These are phyloP conservation scores for Pseudachorutes palmiensis DNA, from an alignment of 1,140 invertebrate species.

Conservation along the genomic window DNA sequence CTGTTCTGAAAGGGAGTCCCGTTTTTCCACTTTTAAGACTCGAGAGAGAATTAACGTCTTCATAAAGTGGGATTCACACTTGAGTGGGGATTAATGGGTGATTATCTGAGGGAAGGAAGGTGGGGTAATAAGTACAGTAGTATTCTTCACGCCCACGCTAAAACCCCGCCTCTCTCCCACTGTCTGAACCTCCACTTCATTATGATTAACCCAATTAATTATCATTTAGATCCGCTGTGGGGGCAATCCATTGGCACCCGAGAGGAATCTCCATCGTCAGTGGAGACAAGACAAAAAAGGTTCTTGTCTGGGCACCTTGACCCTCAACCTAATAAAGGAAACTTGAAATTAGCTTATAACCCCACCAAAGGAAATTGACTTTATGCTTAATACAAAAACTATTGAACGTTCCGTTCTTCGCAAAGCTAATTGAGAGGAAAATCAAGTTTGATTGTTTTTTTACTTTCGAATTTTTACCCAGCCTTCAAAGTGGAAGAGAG, in stretches of 20 bases:
- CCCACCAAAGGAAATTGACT: neutral
- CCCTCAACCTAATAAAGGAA: slow-evolving; percentile 6
- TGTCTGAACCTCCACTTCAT: too few species aligned
- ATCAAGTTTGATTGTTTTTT: too few species aligned
- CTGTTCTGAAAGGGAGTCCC: slow-evolving; percentile 8
- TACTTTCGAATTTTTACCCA: too few species aligned
- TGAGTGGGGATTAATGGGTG: neutral
- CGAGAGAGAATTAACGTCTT: slow-evolving; percentile 7
- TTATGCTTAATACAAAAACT: too few species aligned
- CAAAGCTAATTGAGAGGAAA: neutral
- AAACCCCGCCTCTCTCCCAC: too few species aligned
- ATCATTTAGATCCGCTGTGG: slow-evolving; percentile 63
- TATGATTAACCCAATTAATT: too few species aligned
- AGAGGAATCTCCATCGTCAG: slow-evolving; percentile 73
- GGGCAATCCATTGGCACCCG: slow-evolving; percentile 85
- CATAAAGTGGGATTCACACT: slow-evolving; percentile 9
- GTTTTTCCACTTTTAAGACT: slow-evolving; percentile 12
- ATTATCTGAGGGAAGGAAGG: neutral
- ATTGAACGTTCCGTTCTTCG: neutral
- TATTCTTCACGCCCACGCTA: neutral
- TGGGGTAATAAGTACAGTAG: neutral
- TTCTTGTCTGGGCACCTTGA: slow-evolving; percentile 62
- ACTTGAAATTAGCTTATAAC: neutral
- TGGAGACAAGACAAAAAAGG: slow-evolving; percentile 75
- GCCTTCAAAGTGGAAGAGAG: too few species aligned